Conservation (phyloP, 2,888 invertebrate genomes). For the Monoplex corrugatus region DNA sequence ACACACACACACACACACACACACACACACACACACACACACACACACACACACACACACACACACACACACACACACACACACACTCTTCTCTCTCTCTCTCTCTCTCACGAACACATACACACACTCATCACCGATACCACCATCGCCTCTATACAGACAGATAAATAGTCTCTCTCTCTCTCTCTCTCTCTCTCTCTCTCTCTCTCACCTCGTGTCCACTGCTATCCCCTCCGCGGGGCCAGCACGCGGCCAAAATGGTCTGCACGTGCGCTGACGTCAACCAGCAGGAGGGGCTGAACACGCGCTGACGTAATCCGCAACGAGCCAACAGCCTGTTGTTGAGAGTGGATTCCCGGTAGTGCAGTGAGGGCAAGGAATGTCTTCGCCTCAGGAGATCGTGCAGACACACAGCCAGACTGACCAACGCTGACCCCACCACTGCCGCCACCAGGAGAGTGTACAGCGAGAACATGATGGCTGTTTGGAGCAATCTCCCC, state of each 20-base stretch:
- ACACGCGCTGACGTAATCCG: slow-evolving; percentile 65
- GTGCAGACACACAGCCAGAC: slow-evolving; percentile 51
- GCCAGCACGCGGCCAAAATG: slow-evolving; percentile 61
- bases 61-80: neutral
- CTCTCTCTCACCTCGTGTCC: neutral
- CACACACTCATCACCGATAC: too few relatives aligned
- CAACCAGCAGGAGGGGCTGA: slow-evolving; percentile 67
- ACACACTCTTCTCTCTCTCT: neutral
- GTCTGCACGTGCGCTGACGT: slow-evolving; percentile 74
- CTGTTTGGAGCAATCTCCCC: neutral
- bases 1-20: neutral
- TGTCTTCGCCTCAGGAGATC: slow-evolving; percentile 50
- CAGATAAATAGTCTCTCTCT: too few relatives aligned
- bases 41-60: neutral
- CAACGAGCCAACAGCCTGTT: slow-evolving; percentile 69
- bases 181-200: too few relatives aligned
- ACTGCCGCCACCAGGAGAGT: slow-evolving; percentile 51
- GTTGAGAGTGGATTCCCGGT: slow-evolving; percentile 73
- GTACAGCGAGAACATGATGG: slow-evolving; percentile 52
- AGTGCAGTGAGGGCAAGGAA: slow-evolving; percentile 66
- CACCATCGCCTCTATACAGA: too few relatives aligned
- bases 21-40: neutral
- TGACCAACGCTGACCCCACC: slow-evolving; percentile 53
- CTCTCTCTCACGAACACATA: neutral
- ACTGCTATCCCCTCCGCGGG: slow-evolving; percentile 42